Conservation (phyloP, 2,113 vertebrate genomes). For the Nothoprocta perdicaria region DNA sequence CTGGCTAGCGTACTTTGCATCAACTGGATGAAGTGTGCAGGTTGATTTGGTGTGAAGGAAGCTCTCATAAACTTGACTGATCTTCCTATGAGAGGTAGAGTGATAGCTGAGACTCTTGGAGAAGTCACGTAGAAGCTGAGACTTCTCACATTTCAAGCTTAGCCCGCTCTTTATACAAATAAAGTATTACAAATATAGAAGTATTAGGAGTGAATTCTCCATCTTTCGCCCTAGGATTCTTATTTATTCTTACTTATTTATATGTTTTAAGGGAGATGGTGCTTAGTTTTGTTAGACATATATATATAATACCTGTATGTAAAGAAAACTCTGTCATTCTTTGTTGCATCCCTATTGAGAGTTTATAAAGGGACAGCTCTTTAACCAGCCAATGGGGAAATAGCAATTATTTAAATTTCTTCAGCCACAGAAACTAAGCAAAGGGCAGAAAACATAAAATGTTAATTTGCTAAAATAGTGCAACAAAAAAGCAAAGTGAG, state of each 20-base stretch:
- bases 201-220: background rate
- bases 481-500: background rate
- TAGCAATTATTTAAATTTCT: background rate
- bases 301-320: background rate
- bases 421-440: background rate
- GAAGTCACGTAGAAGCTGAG: background rate
- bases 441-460: background rate
- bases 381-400: background rate
- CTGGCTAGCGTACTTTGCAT: background rate
- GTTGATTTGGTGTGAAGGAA: background rate
- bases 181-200: background rate
- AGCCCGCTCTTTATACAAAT: background rate
- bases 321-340: background rate
- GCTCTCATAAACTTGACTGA: conserved; percentile 7
- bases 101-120: background rate
- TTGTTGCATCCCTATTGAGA: background rate
- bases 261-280: background rate
- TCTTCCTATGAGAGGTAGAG: background rate
- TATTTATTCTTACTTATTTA: background rate
- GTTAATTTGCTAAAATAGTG: background rate
- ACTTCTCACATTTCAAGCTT: background rate
- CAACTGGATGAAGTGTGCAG: background rate
- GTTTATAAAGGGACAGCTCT: background rate
- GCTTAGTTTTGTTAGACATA: background rate
- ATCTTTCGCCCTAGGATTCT: background rate